Evolutionary conservation across 2,113 vertebrate genomes (phyloP), one percentile per base, ranked within the genome.

Genomic region (Lagopus leucura): DNA sequence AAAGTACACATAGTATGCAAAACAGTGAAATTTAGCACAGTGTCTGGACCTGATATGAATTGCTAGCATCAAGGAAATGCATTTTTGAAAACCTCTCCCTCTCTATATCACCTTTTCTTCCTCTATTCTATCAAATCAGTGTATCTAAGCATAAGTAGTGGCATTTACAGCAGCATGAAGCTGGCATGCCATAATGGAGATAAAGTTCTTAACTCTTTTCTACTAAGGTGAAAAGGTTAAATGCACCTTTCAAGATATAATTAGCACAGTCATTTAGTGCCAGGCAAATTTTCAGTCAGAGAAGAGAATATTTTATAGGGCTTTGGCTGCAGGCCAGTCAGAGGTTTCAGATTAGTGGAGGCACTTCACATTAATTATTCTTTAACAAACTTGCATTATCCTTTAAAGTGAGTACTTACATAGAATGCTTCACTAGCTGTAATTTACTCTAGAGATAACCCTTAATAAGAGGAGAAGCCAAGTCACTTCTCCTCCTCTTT

Each of bases 191-290:
- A 5, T 48, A 65, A 48, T 9, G 8, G 69, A 81, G 9, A 74
- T 80, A 79, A 47, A 83, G 47, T 71, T 38, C 43, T 52, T 76
- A 32, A 7, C 22, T 88, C 6, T 48, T 84, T 86, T 84, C 73
- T 55, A 28, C 7, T 60, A 64, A 81, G 80, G 47, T 65, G 65
- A 65, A 78, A 92, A 88, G 34, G 70, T 10, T 90, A 91, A 94
- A 82, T 88, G 28, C 22, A 86, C 38, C 61, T 92, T 92, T 90
- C 65, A 88, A 75, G 76, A 81, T 69, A 61, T 84, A 86, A 94
- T 93, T 90, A 90, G 80, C 18, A 6, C 8, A 81, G 70, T 12
- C 58, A 43, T 66, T 93, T 63, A 76, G 69, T 77, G 78, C 67
- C 71, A 89, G 82, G 87, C 28, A 88, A 73, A 89, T 85, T 89